These are phyloP conservation scores for Austrofundulus limnaeus DNA, from an alignment of 2,113 vertebrate species.

Conservation along the genomic window DNA sequence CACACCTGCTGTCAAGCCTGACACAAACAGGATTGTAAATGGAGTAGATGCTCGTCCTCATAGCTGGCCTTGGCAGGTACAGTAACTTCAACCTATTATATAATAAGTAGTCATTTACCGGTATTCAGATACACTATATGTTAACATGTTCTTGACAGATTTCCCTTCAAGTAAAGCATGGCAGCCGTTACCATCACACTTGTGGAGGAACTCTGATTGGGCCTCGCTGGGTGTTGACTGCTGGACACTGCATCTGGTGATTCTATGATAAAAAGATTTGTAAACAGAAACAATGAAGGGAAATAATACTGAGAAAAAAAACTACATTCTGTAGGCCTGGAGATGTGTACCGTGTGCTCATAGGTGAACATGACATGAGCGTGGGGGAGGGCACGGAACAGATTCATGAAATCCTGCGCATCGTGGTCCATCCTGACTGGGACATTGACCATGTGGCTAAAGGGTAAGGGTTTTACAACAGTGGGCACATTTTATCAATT, in stretches of 20 bases:
- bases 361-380: slow-evolving; percentile 71
- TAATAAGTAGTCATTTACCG: background rate
- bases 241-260: slow-evolving; percentile 79
- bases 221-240: slow-evolving; percentile 75
- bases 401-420: slow-evolving; percentile 67
- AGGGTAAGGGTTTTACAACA: slow-evolving; percentile 62
- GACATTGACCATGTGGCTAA: slow-evolving; percentile 64
- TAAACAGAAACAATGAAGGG: background rate
- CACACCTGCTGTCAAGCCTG: slow-evolving; percentile 57
- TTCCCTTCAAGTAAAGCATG: slow-evolving; percentile 74
- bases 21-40: slow-evolving; percentile 70
- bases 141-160: slow-evolving; percentile 48
- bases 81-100: slow-evolving; percentile 21
- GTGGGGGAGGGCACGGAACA: slow-evolving; percentile 68
- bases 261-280: background rate
- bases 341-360: slow-evolving; percentile 64
- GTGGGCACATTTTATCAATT: too few species aligned
- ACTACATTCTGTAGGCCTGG: slow-evolving; percentile 52
- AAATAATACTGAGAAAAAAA: background rate
- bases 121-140: background rate
- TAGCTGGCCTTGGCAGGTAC: slow-evolving; percentile 82
- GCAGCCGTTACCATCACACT: slow-evolving; percentile 70
- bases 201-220: slow-evolving; percentile 76
- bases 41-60: slow-evolving; percentile 68
- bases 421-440: slow-evolving; percentile 73